Evolutionary conservation across 2,113 vertebrate genomes (phyloP), one percentile per base, ranked within the genome.

Genomic region (Oxyruncus cristatus): DNA sequence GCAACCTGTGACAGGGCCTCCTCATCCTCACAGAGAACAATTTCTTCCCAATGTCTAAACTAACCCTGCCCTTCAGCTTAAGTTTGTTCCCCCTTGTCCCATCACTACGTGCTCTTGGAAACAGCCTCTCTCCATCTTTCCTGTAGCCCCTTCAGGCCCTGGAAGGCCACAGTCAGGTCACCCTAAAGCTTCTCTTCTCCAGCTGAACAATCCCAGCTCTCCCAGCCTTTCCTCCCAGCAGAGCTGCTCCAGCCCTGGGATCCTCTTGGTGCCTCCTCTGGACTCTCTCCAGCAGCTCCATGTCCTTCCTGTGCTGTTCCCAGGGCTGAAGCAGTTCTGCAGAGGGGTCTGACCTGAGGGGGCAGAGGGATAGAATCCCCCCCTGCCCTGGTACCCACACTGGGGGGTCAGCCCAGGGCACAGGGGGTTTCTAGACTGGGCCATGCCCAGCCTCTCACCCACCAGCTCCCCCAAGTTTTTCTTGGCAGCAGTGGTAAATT

Each of bases 21-120:
- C 0, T 16, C 58, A 56, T 5, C 20, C 32, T 80, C 1, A 0
- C 9, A 58, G 22, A 4, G 2, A 73, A 44, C 0, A 66, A 44
- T 66, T 56, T 3, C 21, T 42, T 7, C 47, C 47, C 1, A 30
- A 20, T 1, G 33, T 33, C 56, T 19, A 4, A 4, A 12, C 4
- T 15, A 24, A 5, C 18, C 12, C 76, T 35, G 1, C 2, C 8
- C 35, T 41, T 1, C 22, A 27, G 0, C 19, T 2, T 9, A 16
- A 42, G 50, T 55, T 20, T n/a, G 62, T 62, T 71, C 9, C 6
- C 33, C 55, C 19, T 8, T 0, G 3, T 55, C 1, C 47, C 70
- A 33, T 15, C n/a, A 20, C 56, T 71, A 0, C 39, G 52, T 11
- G 0, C 0, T n/a, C 85, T 46, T 79, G 49, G 11, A 0, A 79